Evolutionary conservation across 1,140 invertebrate genomes (phyloP).

Genomic region (Zaprionus lachaisei): DNA sequence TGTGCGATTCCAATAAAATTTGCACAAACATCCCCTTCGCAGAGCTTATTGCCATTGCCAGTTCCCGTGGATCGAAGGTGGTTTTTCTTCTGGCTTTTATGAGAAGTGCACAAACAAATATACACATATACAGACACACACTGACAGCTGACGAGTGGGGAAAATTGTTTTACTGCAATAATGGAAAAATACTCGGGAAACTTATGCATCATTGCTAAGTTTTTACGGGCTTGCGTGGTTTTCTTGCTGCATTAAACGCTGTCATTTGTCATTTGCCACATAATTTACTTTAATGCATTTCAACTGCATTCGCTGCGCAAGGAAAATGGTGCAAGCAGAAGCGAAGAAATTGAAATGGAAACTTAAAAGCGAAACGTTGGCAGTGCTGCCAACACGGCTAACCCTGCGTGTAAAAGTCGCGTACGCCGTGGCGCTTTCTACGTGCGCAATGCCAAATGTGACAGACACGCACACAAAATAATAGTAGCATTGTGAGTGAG

Average conservation of each 20-base stretch:
- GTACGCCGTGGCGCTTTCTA: constrained; percentile 48
- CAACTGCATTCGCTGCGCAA: constrained; percentile 6
- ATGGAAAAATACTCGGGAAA: constrained; percentile 17
- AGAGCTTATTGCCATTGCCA: constrained; percentile 28
- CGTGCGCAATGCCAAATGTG: constrained; percentile 66
- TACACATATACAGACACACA: not conserved
- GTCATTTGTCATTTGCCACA: constrained; percentile 54
- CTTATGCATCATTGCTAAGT: constrained; percentile 25
- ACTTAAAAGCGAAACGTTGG: constrained; percentile 53
- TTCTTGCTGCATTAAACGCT: constrained; percentile 34
- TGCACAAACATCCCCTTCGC: constrained; percentile 54
- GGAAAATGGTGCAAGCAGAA: not conserved
- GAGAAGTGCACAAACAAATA: not conserved
- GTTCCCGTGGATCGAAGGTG: constrained; percentile 20
- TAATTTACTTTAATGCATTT: constrained; percentile 49
- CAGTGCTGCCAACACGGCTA: constrained; percentile 3
- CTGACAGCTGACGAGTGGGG: constrained; percentile 22
- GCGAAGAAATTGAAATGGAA: constrained; percentile 28
- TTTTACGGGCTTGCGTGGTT: constrained; percentile 11
- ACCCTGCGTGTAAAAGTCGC: constrained; percentile 63
- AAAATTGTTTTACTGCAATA: constrained; percentile 30
- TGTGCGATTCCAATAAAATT: constrained; percentile 60
- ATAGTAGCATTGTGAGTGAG: constrained; percentile 7
- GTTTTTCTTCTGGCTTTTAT: constrained; percentile 13
- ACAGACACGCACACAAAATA: constrained; percentile 36